Conservation (phyloP, 2,797 vertebrate genomes). For the Silurus lanzhouensis region DNA sequence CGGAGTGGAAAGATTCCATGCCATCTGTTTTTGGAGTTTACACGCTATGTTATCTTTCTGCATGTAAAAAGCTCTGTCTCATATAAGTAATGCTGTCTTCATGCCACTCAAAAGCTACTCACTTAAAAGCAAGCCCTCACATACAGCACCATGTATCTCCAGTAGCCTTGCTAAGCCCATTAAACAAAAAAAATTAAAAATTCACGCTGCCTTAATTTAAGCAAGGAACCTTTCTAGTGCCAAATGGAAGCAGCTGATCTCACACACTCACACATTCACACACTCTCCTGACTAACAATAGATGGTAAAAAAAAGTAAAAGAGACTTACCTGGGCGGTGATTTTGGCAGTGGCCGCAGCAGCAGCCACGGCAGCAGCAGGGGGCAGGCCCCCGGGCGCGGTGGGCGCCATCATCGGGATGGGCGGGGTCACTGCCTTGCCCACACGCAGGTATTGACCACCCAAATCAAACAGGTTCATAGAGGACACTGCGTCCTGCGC, state of each 20-base stretch:
- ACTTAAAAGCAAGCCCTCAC: conserved; percentile 57
- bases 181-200: conserved; percentile 29
- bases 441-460: conserved; percentile 85
- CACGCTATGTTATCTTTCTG: conserved; percentile 65
- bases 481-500: conserved; percentile 86
- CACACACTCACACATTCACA: conserved; percentile 41
- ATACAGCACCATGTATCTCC: conserved; percentile 57
- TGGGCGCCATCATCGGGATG: conserved; percentile 81
- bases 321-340: conserved; percentile 82
- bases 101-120: conserved; percentile 59
- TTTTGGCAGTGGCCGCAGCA: conserved; percentile 84
- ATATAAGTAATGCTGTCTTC: conserved; percentile 61
- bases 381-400: conserved; percentile 81
- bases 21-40: conserved; percentile 66
- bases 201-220: conserved; percentile 57
- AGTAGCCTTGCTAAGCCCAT: conserved; percentile 49
- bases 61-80: conserved; percentile 62
- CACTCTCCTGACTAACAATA: conserved; percentile 59
- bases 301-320: conserved; percentile 35
- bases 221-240: conserved; percentile 51
- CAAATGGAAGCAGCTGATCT: conserved; percentile 54
- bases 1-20: conserved; percentile 65
- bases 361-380: conserved; percentile 84
- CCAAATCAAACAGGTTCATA: conserved; percentile 88
- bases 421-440: conserved; percentile 87